A percentile compares a stretch with the other conserved stretches of the same genome.
Conservation (phyloP, 2,888 invertebrate genomes). For the Dryococelus australis region DNA sequence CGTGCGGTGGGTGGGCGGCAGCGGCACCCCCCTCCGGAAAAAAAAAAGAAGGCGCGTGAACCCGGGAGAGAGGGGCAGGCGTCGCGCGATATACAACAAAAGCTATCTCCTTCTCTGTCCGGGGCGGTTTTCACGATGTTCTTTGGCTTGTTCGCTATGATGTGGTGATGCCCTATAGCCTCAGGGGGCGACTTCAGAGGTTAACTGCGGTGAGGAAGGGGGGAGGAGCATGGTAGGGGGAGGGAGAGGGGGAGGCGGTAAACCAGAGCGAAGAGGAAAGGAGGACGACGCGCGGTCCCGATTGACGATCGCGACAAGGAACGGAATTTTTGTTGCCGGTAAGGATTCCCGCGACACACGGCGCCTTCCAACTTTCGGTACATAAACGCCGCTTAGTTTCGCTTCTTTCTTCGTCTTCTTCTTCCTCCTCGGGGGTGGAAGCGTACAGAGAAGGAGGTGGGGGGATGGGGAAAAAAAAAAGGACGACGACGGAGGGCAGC, state of each 20-base stretch:
- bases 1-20: background rate
- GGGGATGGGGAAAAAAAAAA: constrained; percentile 41
- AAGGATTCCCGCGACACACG: background rate
- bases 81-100: constrained; percentile 25
- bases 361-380: constrained; percentile 18
- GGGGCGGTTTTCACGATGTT: constrained; percentile 21
- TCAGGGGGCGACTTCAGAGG: constrained; percentile 16
- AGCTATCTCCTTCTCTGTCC: constrained; percentile 17
- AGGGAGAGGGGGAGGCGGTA: background rate
- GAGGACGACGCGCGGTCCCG: background rate
- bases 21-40: background rate
- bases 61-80: constrained; percentile 25
- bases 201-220: background rate
- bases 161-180: constrained; percentile 16
- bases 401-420: constrained; percentile 24
- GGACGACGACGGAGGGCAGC: constrained; percentile 39
- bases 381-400: constrained; percentile 28
- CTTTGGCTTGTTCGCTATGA: constrained; percentile 16
- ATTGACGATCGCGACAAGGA: constrained; percentile 16
- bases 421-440: background rate
- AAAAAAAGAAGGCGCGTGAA: background rate
- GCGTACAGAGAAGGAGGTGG: too few species aligned
- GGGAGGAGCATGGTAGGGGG: constrained; percentile 29
- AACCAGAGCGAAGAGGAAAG: background rate
- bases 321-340: constrained; percentile 16